phyloP scores from a whole-genome alignment of 2,797 vertebrate genomes.

The Odontamblyopus lacepedii region DNA sequence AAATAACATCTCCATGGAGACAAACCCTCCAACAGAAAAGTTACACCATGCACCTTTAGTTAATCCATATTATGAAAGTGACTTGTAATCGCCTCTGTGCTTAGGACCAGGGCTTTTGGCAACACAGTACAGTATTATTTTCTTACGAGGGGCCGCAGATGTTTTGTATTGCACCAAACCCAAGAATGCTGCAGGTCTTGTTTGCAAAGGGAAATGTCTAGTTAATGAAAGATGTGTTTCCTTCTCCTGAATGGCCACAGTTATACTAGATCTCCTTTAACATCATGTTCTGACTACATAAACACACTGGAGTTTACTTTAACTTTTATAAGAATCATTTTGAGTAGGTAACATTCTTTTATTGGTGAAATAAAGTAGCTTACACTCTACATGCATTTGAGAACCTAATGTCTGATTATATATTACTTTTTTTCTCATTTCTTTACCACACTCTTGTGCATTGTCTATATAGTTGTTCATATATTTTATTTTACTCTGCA shows the following conservation, averaged over 20 bases:
- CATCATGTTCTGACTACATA: not conserved
- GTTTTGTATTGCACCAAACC: not conserved
- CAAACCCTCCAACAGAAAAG: no score
- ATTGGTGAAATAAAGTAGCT: no score
- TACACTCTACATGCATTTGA: no score
- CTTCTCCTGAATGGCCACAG: not conserved
- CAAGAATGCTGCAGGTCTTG: constrained; percentile 35
- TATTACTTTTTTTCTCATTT: no score
- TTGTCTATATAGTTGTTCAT: no score
- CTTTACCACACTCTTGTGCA: no score
- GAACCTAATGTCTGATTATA: no score
- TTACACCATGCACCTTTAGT: no score
- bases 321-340: no score
- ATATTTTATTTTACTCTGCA: no score
- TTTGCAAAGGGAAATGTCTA: constrained; percentile 2
- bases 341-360: no score
- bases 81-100: constrained; percentile 10
- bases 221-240: constrained; percentile 9
- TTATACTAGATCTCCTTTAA: not conserved
- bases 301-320: not conserved
- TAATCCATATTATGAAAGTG: constrained; percentile 11
- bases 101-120: not conserved
- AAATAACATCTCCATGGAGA: no score
- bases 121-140: not conserved
- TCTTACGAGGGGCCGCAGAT: not conserved